These are phyloP conservation scores for Aphelocoma californica DNA, from an alignment of 2,797 vertebrate species.

Conservation along the genomic window DNA sequence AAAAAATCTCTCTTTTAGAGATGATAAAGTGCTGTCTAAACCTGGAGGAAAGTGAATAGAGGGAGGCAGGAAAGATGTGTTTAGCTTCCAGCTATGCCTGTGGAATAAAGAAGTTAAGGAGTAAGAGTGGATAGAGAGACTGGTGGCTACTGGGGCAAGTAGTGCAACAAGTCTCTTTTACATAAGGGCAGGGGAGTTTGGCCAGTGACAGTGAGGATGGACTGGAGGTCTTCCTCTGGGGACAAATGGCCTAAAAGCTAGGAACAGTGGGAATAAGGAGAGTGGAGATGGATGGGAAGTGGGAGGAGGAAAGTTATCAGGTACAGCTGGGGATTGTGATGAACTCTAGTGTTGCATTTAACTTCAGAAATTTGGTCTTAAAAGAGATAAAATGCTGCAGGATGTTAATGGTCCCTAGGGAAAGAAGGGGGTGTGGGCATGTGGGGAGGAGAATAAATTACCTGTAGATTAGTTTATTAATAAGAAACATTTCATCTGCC, in stretches of 20 bases:
- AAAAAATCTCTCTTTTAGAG: background rate
- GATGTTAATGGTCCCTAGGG: background rate
- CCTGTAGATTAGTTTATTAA: conserved; percentile 4
- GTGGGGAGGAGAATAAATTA: background rate
- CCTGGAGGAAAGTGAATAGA: background rate
- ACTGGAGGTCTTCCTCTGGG: background rate
- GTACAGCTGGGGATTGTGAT: background rate
- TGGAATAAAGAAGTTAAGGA: background rate
- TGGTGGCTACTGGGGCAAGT: background rate
- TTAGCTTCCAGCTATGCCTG: background rate
- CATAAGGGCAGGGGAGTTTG: background rate
- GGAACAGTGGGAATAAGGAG: background rate
- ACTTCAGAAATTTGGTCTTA: background rate
- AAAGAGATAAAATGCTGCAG: background rate
- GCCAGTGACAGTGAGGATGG: background rate
- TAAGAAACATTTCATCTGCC: conserved; percentile 8
- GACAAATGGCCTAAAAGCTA: background rate
- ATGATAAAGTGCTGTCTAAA: background rate
- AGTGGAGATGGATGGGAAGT: background rate
- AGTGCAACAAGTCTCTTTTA: accelerated
- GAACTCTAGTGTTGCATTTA: background rate
- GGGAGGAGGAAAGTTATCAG: background rate
- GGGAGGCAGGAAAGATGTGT: background rate
- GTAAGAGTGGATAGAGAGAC: background rate
- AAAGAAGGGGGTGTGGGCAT: too few relatives aligned